Percentiles rank a stretch among this genome's conserved stretches.
These are phyloP conservation scores for Pocota personata DNA, from an alignment of 2,888 invertebrate genomes.

Conservation along the genomic window DNA sequence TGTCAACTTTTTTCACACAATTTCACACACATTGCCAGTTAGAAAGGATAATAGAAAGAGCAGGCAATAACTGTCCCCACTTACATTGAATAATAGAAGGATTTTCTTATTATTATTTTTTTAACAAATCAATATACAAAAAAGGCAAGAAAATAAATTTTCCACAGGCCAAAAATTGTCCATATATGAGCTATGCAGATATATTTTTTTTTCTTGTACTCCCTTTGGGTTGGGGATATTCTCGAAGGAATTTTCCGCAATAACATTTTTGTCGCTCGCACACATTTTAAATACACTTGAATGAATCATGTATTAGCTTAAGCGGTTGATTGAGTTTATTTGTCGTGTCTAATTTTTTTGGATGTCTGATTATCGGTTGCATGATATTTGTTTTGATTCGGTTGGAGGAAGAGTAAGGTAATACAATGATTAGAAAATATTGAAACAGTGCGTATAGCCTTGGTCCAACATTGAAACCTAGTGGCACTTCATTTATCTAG, in stretches of 20 bases:
- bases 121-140: background rate
- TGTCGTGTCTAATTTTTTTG: background rate
- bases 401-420: too few relatives aligned
- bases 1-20: too few relatives aligned
- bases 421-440: background rate
- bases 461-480: background rate
- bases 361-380: too few relatives aligned
- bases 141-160: background rate
- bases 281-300: background rate
- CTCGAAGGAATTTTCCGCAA: background rate
- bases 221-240: background rate
- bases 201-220: background rate
- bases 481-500: background rate
- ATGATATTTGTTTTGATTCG: too few relatives aligned
- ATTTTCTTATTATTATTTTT: background rate
- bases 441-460: background rate
- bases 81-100: background rate
- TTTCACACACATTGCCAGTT: background rate
- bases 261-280: background rate
- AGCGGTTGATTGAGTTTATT: background rate
- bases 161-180: background rate
- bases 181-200: background rate
- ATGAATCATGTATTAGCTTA: background rate
- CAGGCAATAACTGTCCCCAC: background rate
- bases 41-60: background rate